Percentiles rank a stretch among this genome's conserved stretches.
These are phyloP conservation scores for Pseudomyrmex cubaensis DNA, from an alignment of 1,140 invertebrate species.

Conservation along the genomic window DNA sequence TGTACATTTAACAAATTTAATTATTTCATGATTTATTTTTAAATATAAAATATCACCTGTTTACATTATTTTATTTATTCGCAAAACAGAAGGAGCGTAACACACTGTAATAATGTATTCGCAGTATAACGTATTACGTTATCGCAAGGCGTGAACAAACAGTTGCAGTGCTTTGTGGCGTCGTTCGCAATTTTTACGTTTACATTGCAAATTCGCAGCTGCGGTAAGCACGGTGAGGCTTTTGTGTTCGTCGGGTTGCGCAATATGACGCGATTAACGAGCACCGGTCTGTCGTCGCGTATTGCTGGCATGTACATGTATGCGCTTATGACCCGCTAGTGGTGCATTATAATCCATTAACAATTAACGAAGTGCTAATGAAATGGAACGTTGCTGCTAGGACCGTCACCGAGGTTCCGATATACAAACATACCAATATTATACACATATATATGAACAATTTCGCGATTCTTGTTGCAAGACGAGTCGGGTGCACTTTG, in stretches of 20 bases:
- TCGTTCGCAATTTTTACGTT: conserved; percentile 52
- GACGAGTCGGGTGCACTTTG: conserved; percentile 15
- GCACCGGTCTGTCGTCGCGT: not conserved
- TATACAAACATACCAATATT: not conserved
- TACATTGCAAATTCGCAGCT: conserved; percentile 47
- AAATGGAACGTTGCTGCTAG: conserved; percentile 54
- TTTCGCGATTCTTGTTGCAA: conserved; percentile 21
- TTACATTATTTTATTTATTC: no score
- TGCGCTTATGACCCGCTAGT: conserved; percentile 1
- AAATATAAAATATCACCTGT: no score
- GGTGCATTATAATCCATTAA: conserved; percentile 70
- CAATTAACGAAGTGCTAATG: conserved; percentile 72
- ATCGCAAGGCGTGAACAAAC: conserved; percentile 32
- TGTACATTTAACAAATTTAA: no score
- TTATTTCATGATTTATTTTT: no score
- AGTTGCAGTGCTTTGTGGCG: conserved; percentile 7
- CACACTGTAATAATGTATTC: no score
- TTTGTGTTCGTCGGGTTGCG: conserved; percentile 26
- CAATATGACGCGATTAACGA: conserved; percentile 68
- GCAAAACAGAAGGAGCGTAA: no score
- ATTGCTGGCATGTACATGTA: conserved; percentile 5
- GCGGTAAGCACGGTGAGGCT: conserved; percentile 35
- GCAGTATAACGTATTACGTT: no score
- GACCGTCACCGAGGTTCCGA: conserved; percentile 11
- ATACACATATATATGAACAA: no score